Evolutionary conservation across 1,140 invertebrate species (phyloP), one percentile per base, ranked within the genome.

Genomic region (Lepidurus apus): DNA sequence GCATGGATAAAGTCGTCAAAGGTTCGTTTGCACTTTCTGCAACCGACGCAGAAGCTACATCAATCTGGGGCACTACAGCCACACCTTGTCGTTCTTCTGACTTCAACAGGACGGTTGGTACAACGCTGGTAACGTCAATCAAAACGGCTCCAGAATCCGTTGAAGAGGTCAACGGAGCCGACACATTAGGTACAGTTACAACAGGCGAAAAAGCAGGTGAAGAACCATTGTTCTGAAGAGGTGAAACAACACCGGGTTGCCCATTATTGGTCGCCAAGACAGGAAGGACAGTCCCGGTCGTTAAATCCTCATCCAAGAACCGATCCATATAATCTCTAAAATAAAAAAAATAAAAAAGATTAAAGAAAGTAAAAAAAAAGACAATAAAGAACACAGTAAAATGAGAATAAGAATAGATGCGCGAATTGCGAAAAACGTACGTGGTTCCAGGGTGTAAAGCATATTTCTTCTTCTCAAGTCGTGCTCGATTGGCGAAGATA

Each of bases 401-500:
- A 53, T 74, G 24, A 43, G 4, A 80, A 21, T 42, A 26, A 78
- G 65, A n/a, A 73, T n/a, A 75, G 17, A 75, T 75, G 7, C 9
- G 85, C 83, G 88, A 17, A 65, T 1, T 34, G 2, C 34, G 34
- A 17, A 65, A 4, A n/a, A 65, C 53, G 53, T 65, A 65, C 87
- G 88, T 89, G 43, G 87, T 90, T 77, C 93, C 93, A 1, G 93
- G 93, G 87, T 95, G 93, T 75, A 95, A 84, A 10, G 91, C 90
- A 85, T 95, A 95, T 85, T 95, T 94, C 84, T 94, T 94, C 85
- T 95, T 95, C 83, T 95, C 93, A 78, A 95, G 85, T 79, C 93
- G 86, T 17, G 90, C 91, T 87, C 93, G 93, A 83, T 92, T 93
- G 4, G 93, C 93, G 87, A 95, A 95, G 5, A 93, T 91, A 87